Evolutionary conservation across 2,113 vertebrate species (phyloP).

Genomic region (Cololabis saira): DNA sequence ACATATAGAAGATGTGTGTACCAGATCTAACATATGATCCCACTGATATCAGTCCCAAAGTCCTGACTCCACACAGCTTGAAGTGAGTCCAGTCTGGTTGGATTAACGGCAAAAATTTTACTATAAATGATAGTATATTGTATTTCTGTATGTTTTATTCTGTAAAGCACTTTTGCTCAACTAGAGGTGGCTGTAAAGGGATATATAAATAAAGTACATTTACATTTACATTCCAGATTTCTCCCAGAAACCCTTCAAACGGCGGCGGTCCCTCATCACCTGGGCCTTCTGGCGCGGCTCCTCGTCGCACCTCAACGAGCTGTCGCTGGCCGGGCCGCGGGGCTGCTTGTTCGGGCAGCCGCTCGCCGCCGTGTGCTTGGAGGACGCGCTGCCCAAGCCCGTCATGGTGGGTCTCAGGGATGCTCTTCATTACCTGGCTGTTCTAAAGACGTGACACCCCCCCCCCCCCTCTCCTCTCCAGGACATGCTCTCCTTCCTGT

Average conservation of each 20-base stretch:
- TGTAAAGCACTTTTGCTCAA: no score
- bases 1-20: no score
- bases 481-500: slow-evolving; percentile 94
- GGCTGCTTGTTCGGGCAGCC: slow-evolving; percentile 89
- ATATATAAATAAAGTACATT: no score
- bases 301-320: slow-evolving; percentile 83
- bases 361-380: slow-evolving; percentile 86
- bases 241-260: slow-evolving; percentile 87
- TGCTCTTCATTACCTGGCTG: no score
- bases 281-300: slow-evolving; percentile 96
- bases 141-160: no score
- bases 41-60: no score
- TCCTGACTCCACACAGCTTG: no score
- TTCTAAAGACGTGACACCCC: not conserved
- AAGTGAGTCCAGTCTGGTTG: no score
- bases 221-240: slow-evolving; percentile 79
- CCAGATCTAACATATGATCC: no score
- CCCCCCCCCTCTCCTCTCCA: slow-evolving; percentile 53
- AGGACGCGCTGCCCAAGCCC: slow-evolving; percentile 89
- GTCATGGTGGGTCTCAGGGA: slow-evolving; percentile 85
- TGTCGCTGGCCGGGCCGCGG: slow-evolving; percentile 74
- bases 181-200: no score
- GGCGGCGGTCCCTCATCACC: slow-evolving; percentile 89
- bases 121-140: no score
- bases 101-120: no score